These are phyloP conservation scores for Fistularia tabacaria DNA, from an alignment of 2,797 vertebrate genomes.

Conservation along the genomic window DNA sequence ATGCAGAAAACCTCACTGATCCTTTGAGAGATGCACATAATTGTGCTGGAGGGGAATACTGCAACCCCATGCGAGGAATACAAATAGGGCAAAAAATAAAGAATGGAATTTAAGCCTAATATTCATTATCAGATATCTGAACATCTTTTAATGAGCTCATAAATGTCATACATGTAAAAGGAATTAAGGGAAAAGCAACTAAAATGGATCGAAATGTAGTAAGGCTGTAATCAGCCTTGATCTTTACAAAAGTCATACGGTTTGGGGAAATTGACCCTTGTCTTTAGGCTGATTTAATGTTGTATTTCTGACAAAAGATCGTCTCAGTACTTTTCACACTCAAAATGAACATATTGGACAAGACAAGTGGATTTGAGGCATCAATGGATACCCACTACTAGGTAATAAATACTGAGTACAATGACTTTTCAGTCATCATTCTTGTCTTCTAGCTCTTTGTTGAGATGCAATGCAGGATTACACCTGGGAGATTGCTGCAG, in stretches of 20 bases:
- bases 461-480: constrained; percentile 19
- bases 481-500: constrained; percentile 31
- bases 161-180: constrained; percentile 1
- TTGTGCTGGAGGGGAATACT: constrained; percentile 26
- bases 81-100: constrained; percentile 33
- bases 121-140: constrained; percentile 51
- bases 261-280: constrained; percentile 35
- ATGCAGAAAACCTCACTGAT: constrained; percentile 39
- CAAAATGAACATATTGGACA: constrained; percentile 51
- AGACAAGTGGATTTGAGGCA: constrained; percentile 14
- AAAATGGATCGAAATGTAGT: constrained; percentile 44
- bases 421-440: constrained; percentile 26
- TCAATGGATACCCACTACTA: constrained; percentile 25
- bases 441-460: constrained; percentile 32
- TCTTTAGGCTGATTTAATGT: constrained; percentile 41
- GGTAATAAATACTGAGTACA: constrained; percentile 5
- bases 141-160: constrained; percentile 11
- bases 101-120: constrained; percentile 39
- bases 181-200: constrained; percentile 13
- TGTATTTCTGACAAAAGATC: constrained; percentile 19
- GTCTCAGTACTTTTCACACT: constrained; percentile 5
- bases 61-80: constrained; percentile 23
- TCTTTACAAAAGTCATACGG: constrained; percentile 39
- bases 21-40: constrained; percentile 18
- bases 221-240: constrained; percentile 46